phyloP scores from a whole-genome alignment of 2,888 invertebrate species.

The Parnassius apollo region DNA sequence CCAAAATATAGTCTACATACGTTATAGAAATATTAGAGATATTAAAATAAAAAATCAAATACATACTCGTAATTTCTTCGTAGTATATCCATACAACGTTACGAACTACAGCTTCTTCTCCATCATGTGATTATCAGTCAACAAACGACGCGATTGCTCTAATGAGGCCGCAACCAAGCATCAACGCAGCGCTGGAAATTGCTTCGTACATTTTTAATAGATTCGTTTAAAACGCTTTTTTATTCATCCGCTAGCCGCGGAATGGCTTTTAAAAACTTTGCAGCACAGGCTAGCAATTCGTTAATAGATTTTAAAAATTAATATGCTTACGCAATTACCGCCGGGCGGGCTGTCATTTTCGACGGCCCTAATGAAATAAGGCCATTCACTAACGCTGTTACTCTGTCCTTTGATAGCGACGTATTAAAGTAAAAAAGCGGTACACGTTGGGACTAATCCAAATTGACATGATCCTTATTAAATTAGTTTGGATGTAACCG shows the following conservation, averaged over 20 bases:
- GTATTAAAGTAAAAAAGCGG: constrained; percentile 57
- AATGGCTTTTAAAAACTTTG: constrained; percentile 55
- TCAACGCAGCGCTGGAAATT: constrained; percentile 60
- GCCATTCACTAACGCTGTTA: constrained; percentile 53
- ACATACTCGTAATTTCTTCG: no score
- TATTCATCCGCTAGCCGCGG: constrained; percentile 50
- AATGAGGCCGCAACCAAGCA: constrained; percentile 44
- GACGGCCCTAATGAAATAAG: constrained; percentile 59
- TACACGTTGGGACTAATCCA: constrained; percentile 64
- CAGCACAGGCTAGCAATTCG: constrained; percentile 48
- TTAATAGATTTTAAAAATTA: constrained; percentile 77
- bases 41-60: no score
- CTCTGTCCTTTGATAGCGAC: constrained; percentile 61
- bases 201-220: constrained; percentile 73
- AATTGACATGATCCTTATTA: constrained; percentile 80
- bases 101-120: constrained; percentile 1
- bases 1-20: no score
- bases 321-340: constrained; percentile 66
- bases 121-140: constrained; percentile 27
- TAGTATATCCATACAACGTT: background rate
- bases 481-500: constrained; percentile 66
- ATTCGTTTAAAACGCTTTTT: constrained; percentile 75
- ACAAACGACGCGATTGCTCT: constrained; percentile 51
- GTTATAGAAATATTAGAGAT: no score
- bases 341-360: constrained; percentile 55